These are phyloP conservation scores for Campylomormyrus tamandua DNA, from an alignment of 2,113 vertebrate genomes.

Conservation along the genomic window DNA sequence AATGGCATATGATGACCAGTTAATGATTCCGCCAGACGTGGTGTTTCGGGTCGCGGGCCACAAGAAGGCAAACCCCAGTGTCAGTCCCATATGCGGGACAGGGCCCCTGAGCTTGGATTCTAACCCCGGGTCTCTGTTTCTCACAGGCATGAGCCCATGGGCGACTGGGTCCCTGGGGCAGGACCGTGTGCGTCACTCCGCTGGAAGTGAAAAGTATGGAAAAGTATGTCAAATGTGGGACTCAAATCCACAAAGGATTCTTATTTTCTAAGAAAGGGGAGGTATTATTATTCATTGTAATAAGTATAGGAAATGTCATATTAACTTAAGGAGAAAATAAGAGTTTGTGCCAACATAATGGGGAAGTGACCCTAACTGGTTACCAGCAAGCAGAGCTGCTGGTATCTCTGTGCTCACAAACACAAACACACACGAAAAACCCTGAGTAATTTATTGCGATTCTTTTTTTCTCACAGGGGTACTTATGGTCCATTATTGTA, in stretches of 20 bases:
- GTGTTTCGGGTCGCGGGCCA: neutral
- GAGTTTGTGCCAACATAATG: neutral
- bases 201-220: neutral
- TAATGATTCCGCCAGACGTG: neutral
- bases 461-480: neutral
- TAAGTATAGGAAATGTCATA: neutral
- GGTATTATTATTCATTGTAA: neutral
- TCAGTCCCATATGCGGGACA: neutral
- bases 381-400: neutral
- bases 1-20: neutral
- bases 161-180: neutral
- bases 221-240: neutral
- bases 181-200: neutral
- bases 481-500: neutral
- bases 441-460: neutral
- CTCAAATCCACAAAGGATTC: neutral
- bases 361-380: neutral
- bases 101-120: neutral
- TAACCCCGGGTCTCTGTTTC: neutral
- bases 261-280: neutral
- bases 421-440: neutral
- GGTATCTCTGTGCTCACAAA: neutral
- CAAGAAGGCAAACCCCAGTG: neutral
- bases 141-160: neutral
- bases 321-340: neutral